Conservation (phyloP, 2,113 vertebrate genomes). For the Anoura caudifer region DNA sequence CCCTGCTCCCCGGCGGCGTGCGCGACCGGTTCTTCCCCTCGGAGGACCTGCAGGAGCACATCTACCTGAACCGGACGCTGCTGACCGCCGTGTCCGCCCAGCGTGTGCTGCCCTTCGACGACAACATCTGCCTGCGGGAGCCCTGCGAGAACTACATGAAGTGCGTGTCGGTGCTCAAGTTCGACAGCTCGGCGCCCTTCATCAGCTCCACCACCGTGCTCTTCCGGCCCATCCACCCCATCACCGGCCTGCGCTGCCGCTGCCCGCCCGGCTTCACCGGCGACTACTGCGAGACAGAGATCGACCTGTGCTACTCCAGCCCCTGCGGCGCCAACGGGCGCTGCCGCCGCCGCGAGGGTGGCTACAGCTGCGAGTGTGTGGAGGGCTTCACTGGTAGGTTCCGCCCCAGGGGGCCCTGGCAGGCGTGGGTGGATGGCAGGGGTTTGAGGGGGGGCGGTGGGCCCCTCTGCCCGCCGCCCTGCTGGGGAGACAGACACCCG, state of each 20-base stretch:
- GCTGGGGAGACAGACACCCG: rapidly evolving
- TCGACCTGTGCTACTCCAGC: constrained; percentile 96
- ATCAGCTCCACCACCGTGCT: constrained; percentile 93
- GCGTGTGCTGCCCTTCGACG: constrained; percentile 95
- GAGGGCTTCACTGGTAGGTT: constrained; percentile 94
- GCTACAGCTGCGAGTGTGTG: constrained; percentile 93
- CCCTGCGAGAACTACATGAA: constrained; percentile 99
- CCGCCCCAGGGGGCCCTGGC: background rate
- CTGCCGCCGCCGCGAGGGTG: constrained; percentile 94
- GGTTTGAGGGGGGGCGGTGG: rapidly evolving
- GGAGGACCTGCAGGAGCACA: constrained; percentile 96
- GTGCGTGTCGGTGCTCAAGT: constrained; percentile 94
- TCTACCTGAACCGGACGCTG: constrained; percentile 96
- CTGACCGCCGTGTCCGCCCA: constrained; percentile 91
- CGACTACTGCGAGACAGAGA: constrained; percentile 96
- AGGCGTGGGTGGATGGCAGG: rapidly evolving
- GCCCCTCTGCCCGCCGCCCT: rapidly evolving
- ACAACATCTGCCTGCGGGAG: constrained; percentile 97
- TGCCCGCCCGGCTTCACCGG: constrained; percentile 95
- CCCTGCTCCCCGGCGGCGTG: constrained; percentile 88
- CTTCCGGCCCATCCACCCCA: constrained; percentile 96
- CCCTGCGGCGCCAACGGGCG: constrained; percentile 90
- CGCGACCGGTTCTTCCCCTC: constrained; percentile 91
- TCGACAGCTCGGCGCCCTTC: constrained; percentile 96
- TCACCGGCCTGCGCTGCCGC: constrained; percentile 94